Conservation (phyloP, 2,113 vertebrate species). For the Nerophis ophidion region DNA sequence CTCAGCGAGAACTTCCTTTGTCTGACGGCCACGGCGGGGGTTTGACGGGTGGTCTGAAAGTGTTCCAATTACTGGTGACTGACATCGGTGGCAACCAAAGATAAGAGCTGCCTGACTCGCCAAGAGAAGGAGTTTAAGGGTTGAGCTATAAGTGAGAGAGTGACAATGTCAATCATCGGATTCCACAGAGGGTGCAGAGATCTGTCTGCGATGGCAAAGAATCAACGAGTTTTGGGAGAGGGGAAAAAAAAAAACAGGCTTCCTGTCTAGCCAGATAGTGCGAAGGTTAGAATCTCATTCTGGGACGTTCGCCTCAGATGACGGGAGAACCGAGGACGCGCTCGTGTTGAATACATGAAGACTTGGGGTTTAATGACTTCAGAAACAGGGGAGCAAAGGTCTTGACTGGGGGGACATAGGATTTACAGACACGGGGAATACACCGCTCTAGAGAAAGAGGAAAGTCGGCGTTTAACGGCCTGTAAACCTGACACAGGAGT, state of each 20-base stretch:
- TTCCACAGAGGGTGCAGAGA: slow-evolving; percentile 14
- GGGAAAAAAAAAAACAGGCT: neutral
- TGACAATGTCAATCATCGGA: slow-evolving; percentile 22
- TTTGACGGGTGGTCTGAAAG: slow-evolving; percentile 7
- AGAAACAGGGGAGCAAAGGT: too few relatives aligned
- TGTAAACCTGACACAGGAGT: too few relatives aligned
- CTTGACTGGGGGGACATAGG: too few relatives aligned
- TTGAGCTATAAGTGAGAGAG: slow-evolving; percentile 47
- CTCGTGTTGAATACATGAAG: neutral
- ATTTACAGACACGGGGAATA: too few relatives aligned
- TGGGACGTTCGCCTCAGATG: neutral
- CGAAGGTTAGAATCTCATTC: neutral
- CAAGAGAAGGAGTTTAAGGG: slow-evolving; percentile 57
- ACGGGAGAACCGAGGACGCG: neutral
- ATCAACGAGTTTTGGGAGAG: neutral
- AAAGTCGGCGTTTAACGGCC: too few relatives aligned
- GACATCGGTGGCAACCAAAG: slow-evolving; percentile 50
- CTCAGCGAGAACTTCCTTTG: slow-evolving; percentile 56
- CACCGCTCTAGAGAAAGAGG: too few relatives aligned
- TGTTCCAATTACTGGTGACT: slow-evolving; percentile 59
- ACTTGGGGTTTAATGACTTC: neutral
- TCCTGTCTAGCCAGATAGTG: neutral
- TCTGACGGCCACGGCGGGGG: slow-evolving; percentile 26
- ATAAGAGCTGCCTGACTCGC: slow-evolving; percentile 62
- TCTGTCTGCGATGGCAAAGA: neutral